A percentile compares a stretch with the other conserved stretches of the same genome.
Conservation (phyloP, 2,888 invertebrate species). For the Pilophorus perplexus region DNA sequence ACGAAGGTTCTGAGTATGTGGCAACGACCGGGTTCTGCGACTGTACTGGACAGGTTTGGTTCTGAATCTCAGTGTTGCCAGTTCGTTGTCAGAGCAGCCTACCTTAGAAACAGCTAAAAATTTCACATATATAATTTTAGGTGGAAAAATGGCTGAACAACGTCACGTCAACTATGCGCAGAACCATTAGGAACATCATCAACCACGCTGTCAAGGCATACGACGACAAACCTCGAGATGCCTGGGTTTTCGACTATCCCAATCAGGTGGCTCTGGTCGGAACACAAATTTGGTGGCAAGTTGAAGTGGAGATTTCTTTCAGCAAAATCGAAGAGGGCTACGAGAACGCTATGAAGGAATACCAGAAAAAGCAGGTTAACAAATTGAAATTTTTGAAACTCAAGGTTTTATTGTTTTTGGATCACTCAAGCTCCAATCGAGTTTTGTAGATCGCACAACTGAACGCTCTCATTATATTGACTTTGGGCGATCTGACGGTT, state of each 20-base stretch:
- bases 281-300: conserved; percentile 96
- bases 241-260: conserved; percentile 90
- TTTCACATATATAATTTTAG: conserved; percentile 52
- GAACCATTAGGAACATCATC: conserved; percentile 74
- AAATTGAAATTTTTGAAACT: neutral
- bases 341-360: conserved; percentile 89
- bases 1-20: conserved; percentile 62
- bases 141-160: conserved; percentile 88
- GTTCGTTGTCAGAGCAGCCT: neutral
- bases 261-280: conserved; percentile 88
- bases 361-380: conserved; percentile 78
- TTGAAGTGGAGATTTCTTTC: conserved; percentile 88
- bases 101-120: neutral
- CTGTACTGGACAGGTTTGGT: conserved; percentile 74
- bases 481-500: conserved; percentile 75
- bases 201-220: conserved; percentile 77
- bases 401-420: neutral
- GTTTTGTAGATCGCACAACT: conserved; percentile 61
- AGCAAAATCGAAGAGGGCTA: conserved; percentile 87
- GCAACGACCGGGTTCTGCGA: conserved; percentile 64
- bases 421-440: neutral
- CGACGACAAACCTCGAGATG: conserved; percentile 83
- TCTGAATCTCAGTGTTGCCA: neutral
- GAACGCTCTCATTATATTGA: conserved; percentile 72
- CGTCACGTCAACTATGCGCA: conserved; percentile 79